Conservation (phyloP, 1,140 invertebrate genomes). For the Zaprionus africanus region DNA sequence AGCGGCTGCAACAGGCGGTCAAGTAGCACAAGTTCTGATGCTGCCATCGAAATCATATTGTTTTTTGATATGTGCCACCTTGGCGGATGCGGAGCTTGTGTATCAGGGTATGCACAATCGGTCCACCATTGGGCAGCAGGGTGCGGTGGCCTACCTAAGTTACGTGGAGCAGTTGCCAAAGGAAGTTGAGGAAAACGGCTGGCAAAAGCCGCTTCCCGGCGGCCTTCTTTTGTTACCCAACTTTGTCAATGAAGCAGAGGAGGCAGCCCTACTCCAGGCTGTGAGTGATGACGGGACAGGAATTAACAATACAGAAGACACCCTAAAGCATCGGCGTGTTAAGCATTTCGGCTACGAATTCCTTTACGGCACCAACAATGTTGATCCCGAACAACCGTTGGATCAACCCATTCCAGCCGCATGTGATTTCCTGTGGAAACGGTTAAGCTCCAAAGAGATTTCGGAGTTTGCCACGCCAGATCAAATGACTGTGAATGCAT, state of each 20-base stretch:
- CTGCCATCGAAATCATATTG: conserved; percentile 90
- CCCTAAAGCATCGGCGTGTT: conserved; percentile 93
- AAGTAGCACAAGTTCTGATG: conserved; percentile 87
- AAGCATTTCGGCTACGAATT: conserved; percentile 98
- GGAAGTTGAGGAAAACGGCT: conserved; percentile 57
- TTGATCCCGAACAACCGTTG: conserved; percentile 90
- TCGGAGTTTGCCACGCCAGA: conserved; percentile 87
- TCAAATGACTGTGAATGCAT: conserved; percentile 97
- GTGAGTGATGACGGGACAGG: conserved; percentile 84
- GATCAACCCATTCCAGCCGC: conserved; percentile 88
- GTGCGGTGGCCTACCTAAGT: conserved; percentile 87
- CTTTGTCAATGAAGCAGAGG: conserved; percentile 91
- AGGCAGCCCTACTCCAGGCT: conserved; percentile 87
- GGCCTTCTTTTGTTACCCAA: conserved; percentile 90
- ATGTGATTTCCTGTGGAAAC: conserved; percentile 88
- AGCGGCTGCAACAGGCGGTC: conserved; percentile 85
- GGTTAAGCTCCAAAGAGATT: conserved; percentile 85
- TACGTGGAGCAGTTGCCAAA: conserved; percentile 82
- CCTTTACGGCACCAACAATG: conserved; percentile 94
- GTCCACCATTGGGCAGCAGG: conserved; percentile 85
- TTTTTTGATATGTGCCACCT: conserved; percentile 87
- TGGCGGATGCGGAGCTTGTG: conserved; percentile 85
- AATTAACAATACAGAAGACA: conserved; percentile 75
- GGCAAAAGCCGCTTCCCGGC: conserved; percentile 85
- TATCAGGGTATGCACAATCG: conserved; percentile 86